Percentiles rank a stretch among this genome's conserved stretches.
phyloP scores from a whole-genome alignment of 2,797 vertebrate genomes.

The Onychomys leucogaster region DNA sequence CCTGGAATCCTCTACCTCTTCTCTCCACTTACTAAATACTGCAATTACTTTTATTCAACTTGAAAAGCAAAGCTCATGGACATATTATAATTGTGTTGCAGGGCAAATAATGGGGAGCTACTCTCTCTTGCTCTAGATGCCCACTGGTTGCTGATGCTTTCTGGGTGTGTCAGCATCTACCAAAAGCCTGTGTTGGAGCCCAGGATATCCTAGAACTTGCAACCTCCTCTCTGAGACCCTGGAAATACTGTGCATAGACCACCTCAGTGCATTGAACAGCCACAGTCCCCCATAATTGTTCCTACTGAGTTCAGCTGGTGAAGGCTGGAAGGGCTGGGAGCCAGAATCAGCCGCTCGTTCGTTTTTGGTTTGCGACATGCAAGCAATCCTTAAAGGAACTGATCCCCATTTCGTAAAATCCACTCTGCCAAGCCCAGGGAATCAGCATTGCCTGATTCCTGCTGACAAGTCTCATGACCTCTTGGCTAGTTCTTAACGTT shows the following conservation, averaged over 20 bases:
- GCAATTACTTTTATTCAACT: not conserved
- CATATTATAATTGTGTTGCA: accelerated
- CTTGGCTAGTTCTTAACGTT: accelerated
- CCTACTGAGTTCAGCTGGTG: not conserved
- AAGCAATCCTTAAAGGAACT: not conserved
- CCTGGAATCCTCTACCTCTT: not conserved
- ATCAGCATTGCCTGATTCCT: accelerated
- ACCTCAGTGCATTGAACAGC: not conserved
- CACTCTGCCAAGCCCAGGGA: not conserved
- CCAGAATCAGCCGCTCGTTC: not conserved
- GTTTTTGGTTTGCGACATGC: not conserved
- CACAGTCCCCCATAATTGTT: accelerated
- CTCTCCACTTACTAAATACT: not conserved
- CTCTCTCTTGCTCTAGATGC: not conserved
- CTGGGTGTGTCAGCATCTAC: accelerated
- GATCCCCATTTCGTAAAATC: accelerated
- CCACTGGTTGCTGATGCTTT: not conserved
- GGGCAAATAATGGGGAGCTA: accelerated
- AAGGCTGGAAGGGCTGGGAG: accelerated
- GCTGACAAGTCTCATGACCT: not conserved
- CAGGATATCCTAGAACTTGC: not conserved
- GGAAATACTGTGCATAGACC: not conserved
- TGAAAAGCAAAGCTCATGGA: not conserved
- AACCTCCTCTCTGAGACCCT: not conserved
- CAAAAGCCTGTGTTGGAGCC: not conserved